Conservation (phyloP, 2,888 invertebrate genomes). For the Drosophila merina region DNA sequence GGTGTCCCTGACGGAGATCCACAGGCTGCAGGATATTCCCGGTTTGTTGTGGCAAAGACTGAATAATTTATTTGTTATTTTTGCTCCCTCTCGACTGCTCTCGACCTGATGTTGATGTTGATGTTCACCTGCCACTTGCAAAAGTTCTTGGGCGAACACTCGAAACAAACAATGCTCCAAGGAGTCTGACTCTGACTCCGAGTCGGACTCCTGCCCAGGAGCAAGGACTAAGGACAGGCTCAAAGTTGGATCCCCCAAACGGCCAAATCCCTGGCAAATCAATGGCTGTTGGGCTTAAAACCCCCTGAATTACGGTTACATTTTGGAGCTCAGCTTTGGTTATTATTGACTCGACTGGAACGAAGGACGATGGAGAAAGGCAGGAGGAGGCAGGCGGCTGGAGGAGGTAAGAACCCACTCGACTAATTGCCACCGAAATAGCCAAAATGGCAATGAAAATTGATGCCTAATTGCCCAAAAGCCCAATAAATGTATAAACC, state of each 20-base stretch:
- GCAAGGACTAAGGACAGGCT: slow-evolving; percentile 2
- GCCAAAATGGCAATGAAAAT: slow-evolving; percentile 35
- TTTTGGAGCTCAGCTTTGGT: not conserved
- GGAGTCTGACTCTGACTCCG: not conserved
- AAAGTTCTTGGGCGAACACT: not conserved
- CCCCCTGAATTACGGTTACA: slow-evolving; percentile 24
- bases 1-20: not conserved
- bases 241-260: slow-evolving; percentile 19
- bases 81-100: not conserved
- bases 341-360: slow-evolving; percentile 19
- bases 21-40: not conserved
- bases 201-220: no score
- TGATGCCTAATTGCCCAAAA: slow-evolving; percentile 23
- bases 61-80: slow-evolving; percentile 32
- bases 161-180: slow-evolving; percentile 7
- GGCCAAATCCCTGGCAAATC: slow-evolving; percentile 16
- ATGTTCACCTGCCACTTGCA: slow-evolving; percentile 14
- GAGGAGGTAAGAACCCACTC: not conserved
- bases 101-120: slow-evolving; percentile 2
- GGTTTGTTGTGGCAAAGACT: not conserved
- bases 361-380: not conserved
- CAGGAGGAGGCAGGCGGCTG: no score
- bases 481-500: slow-evolving; percentile 12
- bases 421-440: slow-evolving; percentile 32
- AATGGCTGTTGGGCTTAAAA: slow-evolving; percentile 23